These are phyloP conservation scores for Drosophila pachea DNA, from an alignment of 1,140 invertebrate genomes.

Conservation along the genomic window DNA sequence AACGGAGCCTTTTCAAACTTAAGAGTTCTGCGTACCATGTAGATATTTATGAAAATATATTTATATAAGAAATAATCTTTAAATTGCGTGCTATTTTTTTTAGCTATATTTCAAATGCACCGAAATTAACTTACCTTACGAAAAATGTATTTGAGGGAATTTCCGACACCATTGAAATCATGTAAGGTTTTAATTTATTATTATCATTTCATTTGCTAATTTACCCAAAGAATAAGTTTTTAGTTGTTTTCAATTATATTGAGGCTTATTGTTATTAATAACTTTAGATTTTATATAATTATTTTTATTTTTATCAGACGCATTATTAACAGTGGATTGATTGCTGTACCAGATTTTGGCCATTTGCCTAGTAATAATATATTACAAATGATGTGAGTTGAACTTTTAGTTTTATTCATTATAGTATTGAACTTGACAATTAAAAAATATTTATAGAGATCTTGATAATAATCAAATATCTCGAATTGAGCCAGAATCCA, in stretches of 20 bases:
- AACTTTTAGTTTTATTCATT: background rate
- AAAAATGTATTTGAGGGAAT: conserved; percentile 78
- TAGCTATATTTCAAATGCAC: conserved; percentile 81
- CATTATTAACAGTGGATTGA: conserved; percentile 81
- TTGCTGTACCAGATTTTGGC: conserved; percentile 80
- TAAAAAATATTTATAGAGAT: conserved; percentile 76
- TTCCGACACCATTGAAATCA: conserved; percentile 80
- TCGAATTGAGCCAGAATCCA: conserved; percentile 79
- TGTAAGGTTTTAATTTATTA: conserved; percentile 68
- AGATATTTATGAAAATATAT: conserved; percentile 57
- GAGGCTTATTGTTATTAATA: no score
- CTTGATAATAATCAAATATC: conserved; percentile 82
- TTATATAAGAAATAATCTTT: background rate
- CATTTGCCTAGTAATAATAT: conserved; percentile 79
- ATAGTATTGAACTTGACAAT: background rate
- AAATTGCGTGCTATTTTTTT: conserved; percentile 10
- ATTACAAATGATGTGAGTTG: conserved; percentile 82
- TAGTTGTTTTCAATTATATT: no score
- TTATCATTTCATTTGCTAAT: no score
- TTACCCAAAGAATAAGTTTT: no score
- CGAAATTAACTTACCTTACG: conserved; percentile 79
- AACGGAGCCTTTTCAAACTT: conserved; percentile 79
- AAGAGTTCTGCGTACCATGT: conserved; percentile 79
- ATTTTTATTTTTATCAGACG: conserved; percentile 74
- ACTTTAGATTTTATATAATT: no score